Evolutionary conservation across 2,113 vertebrate genomes (phyloP).

Genomic region (Eulemur macaco): DNA sequence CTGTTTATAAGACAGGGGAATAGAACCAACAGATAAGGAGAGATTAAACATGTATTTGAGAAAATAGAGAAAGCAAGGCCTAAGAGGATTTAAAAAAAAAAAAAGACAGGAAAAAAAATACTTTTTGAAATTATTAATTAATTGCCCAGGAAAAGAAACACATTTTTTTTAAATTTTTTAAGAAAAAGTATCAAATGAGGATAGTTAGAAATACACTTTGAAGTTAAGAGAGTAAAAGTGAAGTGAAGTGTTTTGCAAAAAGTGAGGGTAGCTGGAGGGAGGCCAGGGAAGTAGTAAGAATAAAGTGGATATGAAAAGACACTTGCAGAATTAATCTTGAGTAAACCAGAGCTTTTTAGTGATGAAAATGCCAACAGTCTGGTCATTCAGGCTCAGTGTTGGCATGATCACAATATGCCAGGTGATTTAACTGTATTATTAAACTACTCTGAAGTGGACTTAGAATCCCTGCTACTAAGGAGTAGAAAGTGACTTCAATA

Average conservation of each 20-base stretch:
- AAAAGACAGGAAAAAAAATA: not conserved
- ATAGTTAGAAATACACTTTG: not conserved
- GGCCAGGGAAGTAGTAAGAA: not conserved
- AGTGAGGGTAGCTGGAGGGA: not conserved
- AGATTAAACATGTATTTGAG: not conserved
- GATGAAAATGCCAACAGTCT: not conserved
- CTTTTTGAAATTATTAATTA: not conserved
- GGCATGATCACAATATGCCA: not conserved
- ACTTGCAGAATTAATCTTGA: not conserved
- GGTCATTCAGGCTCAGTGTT: too few species aligned
- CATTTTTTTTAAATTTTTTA: not conserved
- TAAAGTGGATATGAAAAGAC: not conserved
- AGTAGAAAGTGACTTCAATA: not conserved
- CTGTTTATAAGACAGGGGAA: not conserved
- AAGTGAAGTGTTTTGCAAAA: not conserved
- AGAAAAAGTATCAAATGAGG: too few species aligned
- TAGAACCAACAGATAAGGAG: not conserved
- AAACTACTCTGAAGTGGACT: not conserved
- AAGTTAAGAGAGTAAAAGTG: not conserved
- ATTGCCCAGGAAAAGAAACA: not conserved
- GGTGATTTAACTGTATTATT: not conserved
- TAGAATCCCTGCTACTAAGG: not conserved
- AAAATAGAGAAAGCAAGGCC: not conserved
- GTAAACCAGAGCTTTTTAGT: not conserved
- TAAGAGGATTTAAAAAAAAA: not conserved